Evolutionary conservation across 2,113 vertebrate species (phyloP).

Genomic region (Onychostruthus taczanowskii): DNA sequence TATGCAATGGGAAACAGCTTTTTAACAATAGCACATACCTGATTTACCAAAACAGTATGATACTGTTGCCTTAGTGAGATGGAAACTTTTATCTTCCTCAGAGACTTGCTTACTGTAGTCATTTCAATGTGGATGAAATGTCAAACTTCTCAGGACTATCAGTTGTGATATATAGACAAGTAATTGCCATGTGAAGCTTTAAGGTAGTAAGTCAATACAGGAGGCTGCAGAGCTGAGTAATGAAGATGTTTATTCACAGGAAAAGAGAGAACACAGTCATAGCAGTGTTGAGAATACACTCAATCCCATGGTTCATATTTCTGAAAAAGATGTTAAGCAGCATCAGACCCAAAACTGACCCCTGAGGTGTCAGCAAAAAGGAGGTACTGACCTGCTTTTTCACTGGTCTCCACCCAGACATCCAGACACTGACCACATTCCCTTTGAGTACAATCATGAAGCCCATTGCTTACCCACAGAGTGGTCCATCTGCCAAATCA

Average conservation of each 20-base stretch:
- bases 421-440: fast-evolving
- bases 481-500: neutral
- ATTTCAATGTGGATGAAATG: constrained; percentile 50
- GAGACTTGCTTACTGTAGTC: constrained; percentile 1
- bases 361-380: neutral
- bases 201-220: neutral
- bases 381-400: neutral
- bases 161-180: constrained; percentile 31
- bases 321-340: neutral
- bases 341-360: neutral
- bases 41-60: constrained; percentile 45
- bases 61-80: constrained; percentile 26
- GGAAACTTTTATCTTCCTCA: constrained; percentile 47
- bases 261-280: neutral
- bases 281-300: neutral
- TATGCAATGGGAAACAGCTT: neutral
- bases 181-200: constrained; percentile 43
- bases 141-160: constrained; percentile 41
- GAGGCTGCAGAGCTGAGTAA: constrained; percentile 17
- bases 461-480: neutral
- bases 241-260: neutral
- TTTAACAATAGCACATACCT: constrained; percentile 40
- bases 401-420: neutral
- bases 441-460: neutral
- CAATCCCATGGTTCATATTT: neutral